Evolutionary conservation across 2,888 invertebrate species (phyloP), one percentile per base, ranked within the genome.

Genomic region (Pterostichus madidus): DNA sequence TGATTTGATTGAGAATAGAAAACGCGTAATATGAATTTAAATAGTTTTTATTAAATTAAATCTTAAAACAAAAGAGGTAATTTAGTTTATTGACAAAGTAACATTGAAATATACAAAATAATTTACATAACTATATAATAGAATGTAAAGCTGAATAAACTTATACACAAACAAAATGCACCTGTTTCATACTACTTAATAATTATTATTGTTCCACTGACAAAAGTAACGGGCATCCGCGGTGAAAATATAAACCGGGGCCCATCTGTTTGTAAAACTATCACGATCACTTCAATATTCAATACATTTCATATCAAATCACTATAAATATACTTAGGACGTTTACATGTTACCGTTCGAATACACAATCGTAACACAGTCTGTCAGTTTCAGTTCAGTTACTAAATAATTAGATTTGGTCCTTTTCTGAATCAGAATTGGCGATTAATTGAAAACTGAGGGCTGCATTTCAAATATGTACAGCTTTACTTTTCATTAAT

Each of bases 41-140:
- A 64, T 73, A 73, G 7, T 17, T 64, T 78, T 79, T 79, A 79
- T 79, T 79, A 79, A 79, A 64, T 79, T 76, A 39, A 76, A 64
- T 64, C 64, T 64, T 64, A 79, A 79, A 79, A 79, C 79, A 79
- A 79, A 56, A 64, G 79, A 79, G 79, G 79, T 79, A 79, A 53
- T 76, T 64, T 79, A 79, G 39, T 24, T 61, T 68, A 80, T 32
- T 68, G 71, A 80, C 52, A 53, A 71, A 80, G 56, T 80, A 61
- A 80, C 56, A 80, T 68, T 68, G 80, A 80, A 81, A 81, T 81
- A 53, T 82, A 82, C 82, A 82, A 82, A 82, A 82, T 82, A 82
- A 82, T 82, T 82, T 82, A 82, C 82, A 76, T 76, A 82, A 59
- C 13, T 39, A 39, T 76, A 76, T 71, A 35, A 17, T 49, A 76